Evolutionary conservation across 2,888 invertebrate genomes (phyloP).

Genomic region (Zootermopsis nevadensis): DNA sequence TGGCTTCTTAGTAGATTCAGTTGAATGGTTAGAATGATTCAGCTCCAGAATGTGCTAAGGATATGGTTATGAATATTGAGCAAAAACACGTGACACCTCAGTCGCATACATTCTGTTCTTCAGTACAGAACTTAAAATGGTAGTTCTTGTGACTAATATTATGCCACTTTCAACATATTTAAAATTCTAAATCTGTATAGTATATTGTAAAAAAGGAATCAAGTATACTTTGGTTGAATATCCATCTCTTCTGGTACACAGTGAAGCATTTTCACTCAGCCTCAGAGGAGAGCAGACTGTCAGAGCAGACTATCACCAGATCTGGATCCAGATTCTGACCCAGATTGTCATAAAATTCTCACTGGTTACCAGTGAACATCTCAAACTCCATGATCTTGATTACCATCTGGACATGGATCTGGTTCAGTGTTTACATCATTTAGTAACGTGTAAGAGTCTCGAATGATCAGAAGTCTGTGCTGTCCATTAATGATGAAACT

Average conservation of each 20-base stretch:
- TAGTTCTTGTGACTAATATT: neutral
- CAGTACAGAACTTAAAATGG: neutral
- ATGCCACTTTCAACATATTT: neutral
- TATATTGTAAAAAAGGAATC: neutral
- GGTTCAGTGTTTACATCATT: conserved; percentile 56
- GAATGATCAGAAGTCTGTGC: conserved; percentile 69
- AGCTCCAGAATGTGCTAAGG: neutral
- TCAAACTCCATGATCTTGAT: conserved; percentile 35
- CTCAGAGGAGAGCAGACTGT: too few relatives aligned
- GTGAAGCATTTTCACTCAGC: neutral
- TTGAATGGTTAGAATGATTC: neutral
- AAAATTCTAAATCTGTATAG: neutral
- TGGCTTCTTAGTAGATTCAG: neutral
- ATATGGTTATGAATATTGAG: neutral
- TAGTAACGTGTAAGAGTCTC: conserved; percentile 70
- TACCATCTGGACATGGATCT: conserved; percentile 52
- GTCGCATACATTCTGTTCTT: neutral
- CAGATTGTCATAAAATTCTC: neutral
- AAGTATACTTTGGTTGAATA: neutral
- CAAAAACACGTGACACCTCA: neutral
- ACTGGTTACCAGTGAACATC: neutral
- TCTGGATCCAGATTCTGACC: too few relatives aligned
- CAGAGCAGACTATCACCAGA: too few relatives aligned
- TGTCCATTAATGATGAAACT: conserved; percentile 63
- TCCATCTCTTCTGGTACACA: neutral